Evolutionary conservation across 2,888 invertebrate genomes (phyloP).

Genomic region (Horisme vitalbata): DNA sequence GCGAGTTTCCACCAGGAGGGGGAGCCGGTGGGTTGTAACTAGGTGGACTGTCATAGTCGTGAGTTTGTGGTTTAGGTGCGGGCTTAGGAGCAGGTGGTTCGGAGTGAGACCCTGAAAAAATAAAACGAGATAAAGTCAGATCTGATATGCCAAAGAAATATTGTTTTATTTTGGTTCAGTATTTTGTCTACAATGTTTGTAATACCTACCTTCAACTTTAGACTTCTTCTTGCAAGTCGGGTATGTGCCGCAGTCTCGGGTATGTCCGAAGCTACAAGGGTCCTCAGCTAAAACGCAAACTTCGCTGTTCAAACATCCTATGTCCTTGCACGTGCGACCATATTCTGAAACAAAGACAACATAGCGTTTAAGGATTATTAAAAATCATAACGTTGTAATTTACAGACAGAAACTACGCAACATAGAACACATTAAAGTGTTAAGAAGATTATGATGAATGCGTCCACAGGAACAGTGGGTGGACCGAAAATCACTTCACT

Average conservation of each 20-base stretch:
- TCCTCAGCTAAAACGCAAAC: conserved; percentile 88
- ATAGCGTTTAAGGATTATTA: no score
- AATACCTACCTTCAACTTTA: conserved; percentile 64
- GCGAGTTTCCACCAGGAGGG: conserved; percentile 42
- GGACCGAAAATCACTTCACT: conserved; percentile 17
- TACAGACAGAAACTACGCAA: conserved; percentile 5
- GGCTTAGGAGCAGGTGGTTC: conserved; percentile 61
- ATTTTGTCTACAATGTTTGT: background rate
- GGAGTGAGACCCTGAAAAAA: conserved; percentile 63
- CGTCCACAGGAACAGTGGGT: conserved; percentile 1
- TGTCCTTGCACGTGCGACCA: conserved; percentile 89
- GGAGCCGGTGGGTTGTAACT: conserved; percentile 74
- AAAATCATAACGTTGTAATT: background rate
- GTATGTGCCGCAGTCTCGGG: conserved; percentile 85
- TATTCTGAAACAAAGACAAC: conserved; percentile 83
- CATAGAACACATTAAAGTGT: conserved; percentile 7
- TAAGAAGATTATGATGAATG: conserved; percentile 16
- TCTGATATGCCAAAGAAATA: no score
- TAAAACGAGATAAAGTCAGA: no score
- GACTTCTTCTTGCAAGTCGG: conserved; percentile 86
- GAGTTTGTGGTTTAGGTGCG: conserved; percentile 50
- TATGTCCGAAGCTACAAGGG: conserved; percentile 85
- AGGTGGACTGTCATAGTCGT: conserved; percentile 61
- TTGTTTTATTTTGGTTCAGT: no score
- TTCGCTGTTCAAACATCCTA: conserved; percentile 88